phyloP scores from a whole-genome alignment of 2,113 vertebrate genomes.

The Psilopsiagon aymara region DNA sequence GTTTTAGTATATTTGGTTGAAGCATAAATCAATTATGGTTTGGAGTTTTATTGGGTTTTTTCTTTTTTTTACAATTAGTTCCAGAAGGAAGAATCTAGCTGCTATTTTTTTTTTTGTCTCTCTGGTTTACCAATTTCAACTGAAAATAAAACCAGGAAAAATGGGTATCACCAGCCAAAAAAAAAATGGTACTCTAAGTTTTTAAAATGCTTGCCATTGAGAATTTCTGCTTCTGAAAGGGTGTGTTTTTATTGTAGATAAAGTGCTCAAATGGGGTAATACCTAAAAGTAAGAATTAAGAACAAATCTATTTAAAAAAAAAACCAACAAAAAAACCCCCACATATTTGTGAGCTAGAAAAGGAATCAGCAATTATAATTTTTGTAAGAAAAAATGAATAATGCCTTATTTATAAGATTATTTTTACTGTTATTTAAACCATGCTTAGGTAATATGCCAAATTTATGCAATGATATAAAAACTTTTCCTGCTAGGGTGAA shows the following conservation, averaged over 20 bases:
- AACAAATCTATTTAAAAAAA: neutral
- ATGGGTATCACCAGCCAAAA: neutral
- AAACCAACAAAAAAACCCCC: rapidly evolving
- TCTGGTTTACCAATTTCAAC: neutral
- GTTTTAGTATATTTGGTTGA: neutral
- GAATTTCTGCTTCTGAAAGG: neutral
- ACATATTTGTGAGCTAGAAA: neutral
- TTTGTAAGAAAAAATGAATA: neutral
- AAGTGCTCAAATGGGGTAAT: neutral
- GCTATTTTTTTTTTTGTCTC: neutral
- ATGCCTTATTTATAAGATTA: neutral
- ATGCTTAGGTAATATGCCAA: neutral
- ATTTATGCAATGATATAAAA: neutral
- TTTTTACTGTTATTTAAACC: neutral
- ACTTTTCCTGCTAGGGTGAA: neutral
- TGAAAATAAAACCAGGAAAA: neutral
- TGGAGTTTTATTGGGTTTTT: neutral
- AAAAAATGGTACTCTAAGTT: neutral
- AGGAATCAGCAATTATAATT: neutral
- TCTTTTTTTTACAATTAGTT: neutral
- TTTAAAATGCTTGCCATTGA: neutral
- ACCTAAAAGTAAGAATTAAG: neutral
- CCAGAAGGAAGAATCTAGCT: neutral
- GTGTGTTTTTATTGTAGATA: neutral
- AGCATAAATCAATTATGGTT: neutral